phyloP scores from a whole-genome alignment of 2,113 vertebrate genomes.

The Equus przewalskii region DNA sequence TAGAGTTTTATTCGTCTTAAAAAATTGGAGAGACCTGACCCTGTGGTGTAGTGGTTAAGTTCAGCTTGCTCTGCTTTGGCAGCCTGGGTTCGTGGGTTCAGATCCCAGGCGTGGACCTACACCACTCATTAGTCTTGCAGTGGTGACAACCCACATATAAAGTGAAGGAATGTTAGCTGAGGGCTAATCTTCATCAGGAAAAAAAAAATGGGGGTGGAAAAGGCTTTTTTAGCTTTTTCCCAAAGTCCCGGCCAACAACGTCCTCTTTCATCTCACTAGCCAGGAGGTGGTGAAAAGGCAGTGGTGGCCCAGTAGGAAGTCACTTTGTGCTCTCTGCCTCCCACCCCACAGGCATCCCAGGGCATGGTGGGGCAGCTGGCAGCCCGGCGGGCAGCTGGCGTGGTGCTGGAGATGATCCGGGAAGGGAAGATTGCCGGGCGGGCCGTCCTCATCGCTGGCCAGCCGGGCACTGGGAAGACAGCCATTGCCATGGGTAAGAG shows the following conservation, averaged over 20 bases:
- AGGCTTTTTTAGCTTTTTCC: background rate
- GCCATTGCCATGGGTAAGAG: conserved; percentile 96
- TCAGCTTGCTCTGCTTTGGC: no score
- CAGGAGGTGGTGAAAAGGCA: background rate
- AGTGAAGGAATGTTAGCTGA: no score
- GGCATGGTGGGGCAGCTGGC: conserved; percentile 97
- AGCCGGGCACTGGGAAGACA: conserved; percentile 96
- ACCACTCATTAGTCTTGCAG: no score
- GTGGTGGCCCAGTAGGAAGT: background rate
- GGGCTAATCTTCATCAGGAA: no score
- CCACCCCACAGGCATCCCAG: conserved; percentile 91
- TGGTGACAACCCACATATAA: no score
- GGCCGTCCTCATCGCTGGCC: conserved; percentile 94
- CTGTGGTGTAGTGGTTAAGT: no score
- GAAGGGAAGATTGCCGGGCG: conserved; percentile 97
- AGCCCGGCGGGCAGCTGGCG: conserved; percentile 93
- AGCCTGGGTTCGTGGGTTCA: no score
- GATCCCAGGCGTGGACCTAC: no score
- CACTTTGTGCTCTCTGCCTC: accelerated
- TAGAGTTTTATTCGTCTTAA: background rate
- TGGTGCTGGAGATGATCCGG: conserved; percentile 97
- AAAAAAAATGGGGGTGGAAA: background rate
- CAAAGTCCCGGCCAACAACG: background rate
- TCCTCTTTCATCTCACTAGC: background rate
- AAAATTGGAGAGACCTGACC: background rate